Conservation (phyloP, 64 coral and sea anemone species). For the Montipora cactus region DNA sequence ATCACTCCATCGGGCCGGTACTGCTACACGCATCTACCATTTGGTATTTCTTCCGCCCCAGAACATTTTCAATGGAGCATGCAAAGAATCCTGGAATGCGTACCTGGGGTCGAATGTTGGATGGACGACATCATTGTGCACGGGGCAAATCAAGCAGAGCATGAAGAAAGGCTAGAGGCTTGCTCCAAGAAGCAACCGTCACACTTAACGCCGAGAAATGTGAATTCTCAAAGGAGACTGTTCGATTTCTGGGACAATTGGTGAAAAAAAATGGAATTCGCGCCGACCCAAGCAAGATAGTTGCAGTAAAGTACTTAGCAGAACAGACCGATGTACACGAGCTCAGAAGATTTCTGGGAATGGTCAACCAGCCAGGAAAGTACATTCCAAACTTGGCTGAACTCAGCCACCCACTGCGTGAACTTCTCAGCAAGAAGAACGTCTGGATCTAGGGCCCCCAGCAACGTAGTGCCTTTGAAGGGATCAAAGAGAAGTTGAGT, state of each 20-base stretch:
- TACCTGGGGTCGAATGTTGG: background rate
- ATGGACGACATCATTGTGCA: background rate
- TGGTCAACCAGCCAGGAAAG: constrained; percentile 64
- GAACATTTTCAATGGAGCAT: constrained; percentile 19
- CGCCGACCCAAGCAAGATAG: background rate
- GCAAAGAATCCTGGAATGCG: background rate
- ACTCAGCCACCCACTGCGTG: background rate
- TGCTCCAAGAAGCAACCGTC: constrained; percentile 2
- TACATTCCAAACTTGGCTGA: constrained; percentile 31
- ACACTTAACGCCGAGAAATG: constrained; percentile 49
- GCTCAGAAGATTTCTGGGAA: background rate
- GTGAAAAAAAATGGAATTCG: background rate
- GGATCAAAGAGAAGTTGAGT: constrained; percentile 1
- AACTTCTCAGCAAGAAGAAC: background rate
- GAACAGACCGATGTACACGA: background rate
- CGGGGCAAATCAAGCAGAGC: background rate
- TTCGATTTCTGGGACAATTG: background rate
- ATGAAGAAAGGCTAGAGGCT: background rate
- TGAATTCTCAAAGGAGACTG: background rate
- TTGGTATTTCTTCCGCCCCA: constrained; percentile 36
- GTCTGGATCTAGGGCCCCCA: background rate
- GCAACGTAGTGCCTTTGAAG: background rate
- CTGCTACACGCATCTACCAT: constrained; percentile 30
- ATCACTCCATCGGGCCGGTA: constrained; percentile 23
- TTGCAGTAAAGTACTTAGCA: background rate